These are phyloP conservation scores for Meteorus cinctellus DNA, from an alignment of 2,888 invertebrate species.

Conservation along the genomic window DNA sequence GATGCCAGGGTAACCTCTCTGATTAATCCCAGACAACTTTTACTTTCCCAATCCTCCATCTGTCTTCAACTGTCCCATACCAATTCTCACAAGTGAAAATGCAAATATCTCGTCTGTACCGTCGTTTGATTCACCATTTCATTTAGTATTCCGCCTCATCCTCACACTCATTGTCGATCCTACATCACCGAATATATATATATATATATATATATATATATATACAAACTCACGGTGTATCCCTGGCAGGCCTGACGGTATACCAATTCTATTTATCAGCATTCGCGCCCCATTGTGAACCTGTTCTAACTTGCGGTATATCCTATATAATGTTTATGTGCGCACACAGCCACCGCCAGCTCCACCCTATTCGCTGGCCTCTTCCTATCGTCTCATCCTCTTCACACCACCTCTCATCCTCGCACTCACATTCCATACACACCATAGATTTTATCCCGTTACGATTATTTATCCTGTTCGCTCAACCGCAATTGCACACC, in stretches of 20 bases:
- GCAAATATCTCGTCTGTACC: conserved; percentile 23
- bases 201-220: not conserved
- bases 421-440: conserved; percentile 20
- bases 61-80: not conserved
- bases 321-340: not conserved
- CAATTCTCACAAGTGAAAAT: conserved; percentile 16
- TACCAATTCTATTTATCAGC: conserved; percentile 31
- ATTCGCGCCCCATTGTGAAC: conserved; percentile 1
- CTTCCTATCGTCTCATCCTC: not conserved
- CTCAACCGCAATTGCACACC: conserved; percentile 21
- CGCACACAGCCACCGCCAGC: not conserved
- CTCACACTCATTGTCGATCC: conserved; percentile 16
- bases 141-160: conserved; percentile 30
- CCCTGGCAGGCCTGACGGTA: not conserved
- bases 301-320: conserved; percentile 1
- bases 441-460: conserved; percentile 30
- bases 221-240: not conserved
- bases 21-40: conserved; percentile 2
- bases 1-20: not conserved
- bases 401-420: not conserved
- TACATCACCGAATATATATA: not conserved
- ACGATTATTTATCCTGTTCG: conserved; percentile 38
- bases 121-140: conserved; percentile 35
- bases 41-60: not conserved
- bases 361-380: not conserved